Base-by-base conservation (phyloP, 2,113 vertebrate species). In the Butastur rufipennis region DNA sequence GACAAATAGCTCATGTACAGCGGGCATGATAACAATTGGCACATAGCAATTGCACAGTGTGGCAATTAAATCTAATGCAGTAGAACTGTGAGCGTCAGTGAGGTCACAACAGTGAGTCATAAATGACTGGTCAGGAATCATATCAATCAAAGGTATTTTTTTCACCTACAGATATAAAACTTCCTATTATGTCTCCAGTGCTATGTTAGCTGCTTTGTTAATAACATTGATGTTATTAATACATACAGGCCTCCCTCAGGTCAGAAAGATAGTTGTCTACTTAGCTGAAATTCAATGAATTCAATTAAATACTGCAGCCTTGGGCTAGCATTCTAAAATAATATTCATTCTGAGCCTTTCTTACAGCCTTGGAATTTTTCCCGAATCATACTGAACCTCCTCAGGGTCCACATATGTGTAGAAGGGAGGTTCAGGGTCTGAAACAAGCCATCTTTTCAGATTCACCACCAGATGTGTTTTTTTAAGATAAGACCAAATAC, bases 201-300 rank as follows among this genome's bases (percentile, higher is more conserved):
- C 32, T 86, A 13, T 45, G 55, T 77, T 94, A 81, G 53, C 59
- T 91, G 47, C 59, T 87, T 85, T 73, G 74, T 82, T 97, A 94
- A 91, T 94, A 90, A 62, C 65, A 58, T 11, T 66, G 65, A 72
- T 78, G 71, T 87, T 96, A 93, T 86, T 97, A 88, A 91, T 87
- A 91, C 61, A 81, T 71, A 67, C 55, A 93, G 73, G 58, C 36
- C 36, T 97, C 81, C 90, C 94, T 86, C 38, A 81, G 87, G 88
- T 93, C 93, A 89, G 71, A 93, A 74, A 65, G 43, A 89, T 90
- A 95, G 94, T 91, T 95, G 81, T 52, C 78, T 97, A 68, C 63
- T 92, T 95, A 94, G 91, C 91, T 96, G 86, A 94, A 96, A 96
- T 95, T 95, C 88, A 83, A 34, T 47, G 13, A 96, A 97, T 94